phyloP scores from a whole-genome alignment of 2,113 vertebrate genomes.

The Cervus canadensis region DNA sequence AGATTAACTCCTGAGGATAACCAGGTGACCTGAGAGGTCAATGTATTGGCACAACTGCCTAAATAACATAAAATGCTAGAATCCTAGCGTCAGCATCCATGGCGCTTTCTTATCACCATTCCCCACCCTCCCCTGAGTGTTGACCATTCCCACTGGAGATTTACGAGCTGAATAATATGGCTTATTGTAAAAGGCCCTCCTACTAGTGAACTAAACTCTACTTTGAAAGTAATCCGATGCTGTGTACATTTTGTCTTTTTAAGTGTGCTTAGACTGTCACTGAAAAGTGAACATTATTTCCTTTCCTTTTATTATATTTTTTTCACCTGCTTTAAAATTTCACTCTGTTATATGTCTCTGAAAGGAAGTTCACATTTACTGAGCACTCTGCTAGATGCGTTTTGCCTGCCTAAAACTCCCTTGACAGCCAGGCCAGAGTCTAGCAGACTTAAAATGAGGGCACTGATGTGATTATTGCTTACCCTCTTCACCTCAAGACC shows the following conservation, averaged over 20 bases:
- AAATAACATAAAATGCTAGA: neutral
- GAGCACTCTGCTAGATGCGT: neutral
- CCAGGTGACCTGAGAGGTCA: neutral
- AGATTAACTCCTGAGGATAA: neutral
- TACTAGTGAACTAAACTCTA: neutral
- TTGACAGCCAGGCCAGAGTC: neutral
- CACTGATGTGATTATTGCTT: neutral
- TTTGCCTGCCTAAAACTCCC: neutral
- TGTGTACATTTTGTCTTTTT: neutral
- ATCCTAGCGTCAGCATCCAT: neutral
- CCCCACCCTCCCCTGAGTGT: neutral
- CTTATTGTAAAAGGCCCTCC: neutral
- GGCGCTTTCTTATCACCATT: neutral
- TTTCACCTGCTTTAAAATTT: constrained; percentile 4
- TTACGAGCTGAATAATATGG: neutral
- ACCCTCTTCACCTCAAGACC: neutral
- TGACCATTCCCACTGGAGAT: neutral
- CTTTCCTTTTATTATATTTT: neutral
- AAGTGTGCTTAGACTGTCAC: neutral
- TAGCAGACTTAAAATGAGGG: neutral
- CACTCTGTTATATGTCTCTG: neutral
- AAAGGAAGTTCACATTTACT: constrained; percentile 12
- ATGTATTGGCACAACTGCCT: neutral
- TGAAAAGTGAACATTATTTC: neutral
- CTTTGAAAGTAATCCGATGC: neutral